phyloP scores from a whole-genome alignment of 2,888 invertebrate species.

The Vannuccia rotundouncinata region DNA sequence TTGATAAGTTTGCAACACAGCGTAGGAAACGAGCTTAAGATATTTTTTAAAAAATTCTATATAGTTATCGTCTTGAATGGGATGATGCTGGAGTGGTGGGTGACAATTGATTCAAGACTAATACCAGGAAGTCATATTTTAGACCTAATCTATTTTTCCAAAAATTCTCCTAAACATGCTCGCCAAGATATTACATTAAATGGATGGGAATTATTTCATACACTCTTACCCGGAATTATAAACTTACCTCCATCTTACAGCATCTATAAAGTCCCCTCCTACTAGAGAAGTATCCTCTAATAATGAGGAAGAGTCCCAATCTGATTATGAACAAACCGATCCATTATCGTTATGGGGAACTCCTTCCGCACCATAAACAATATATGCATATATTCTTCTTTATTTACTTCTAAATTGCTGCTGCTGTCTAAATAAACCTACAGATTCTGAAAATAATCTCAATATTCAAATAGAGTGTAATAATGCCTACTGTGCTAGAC shows the following conservation, averaged over 20 bases:
- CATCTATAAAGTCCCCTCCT: background rate
- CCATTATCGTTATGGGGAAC: background rate
- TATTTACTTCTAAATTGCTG: background rate
- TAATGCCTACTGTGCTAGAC: background rate
- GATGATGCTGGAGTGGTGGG: constrained; percentile 13
- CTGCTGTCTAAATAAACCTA: background rate
- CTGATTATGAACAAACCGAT: background rate
- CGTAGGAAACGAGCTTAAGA: background rate
- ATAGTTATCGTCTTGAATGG: background rate
- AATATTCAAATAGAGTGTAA: background rate
- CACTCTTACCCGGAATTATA: background rate
- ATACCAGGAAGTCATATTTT: constrained; percentile 1
- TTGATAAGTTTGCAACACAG: constrained; percentile 10
- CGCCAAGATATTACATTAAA: background rate
- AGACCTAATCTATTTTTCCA: constrained; percentile 5
- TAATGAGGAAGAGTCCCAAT: too few relatives aligned
- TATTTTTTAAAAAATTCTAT: background rate
- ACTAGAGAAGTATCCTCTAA: background rate
- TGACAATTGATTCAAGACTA: background rate
- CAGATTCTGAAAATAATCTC: background rate
- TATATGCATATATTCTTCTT: background rate
- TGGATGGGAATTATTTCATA: background rate
- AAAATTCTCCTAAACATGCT: background rate
- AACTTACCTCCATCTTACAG: background rate
- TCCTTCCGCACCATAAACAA: background rate